Conservation (phyloP, 2,113 vertebrate genomes). For the Daphoenositta chrysoptera region DNA sequence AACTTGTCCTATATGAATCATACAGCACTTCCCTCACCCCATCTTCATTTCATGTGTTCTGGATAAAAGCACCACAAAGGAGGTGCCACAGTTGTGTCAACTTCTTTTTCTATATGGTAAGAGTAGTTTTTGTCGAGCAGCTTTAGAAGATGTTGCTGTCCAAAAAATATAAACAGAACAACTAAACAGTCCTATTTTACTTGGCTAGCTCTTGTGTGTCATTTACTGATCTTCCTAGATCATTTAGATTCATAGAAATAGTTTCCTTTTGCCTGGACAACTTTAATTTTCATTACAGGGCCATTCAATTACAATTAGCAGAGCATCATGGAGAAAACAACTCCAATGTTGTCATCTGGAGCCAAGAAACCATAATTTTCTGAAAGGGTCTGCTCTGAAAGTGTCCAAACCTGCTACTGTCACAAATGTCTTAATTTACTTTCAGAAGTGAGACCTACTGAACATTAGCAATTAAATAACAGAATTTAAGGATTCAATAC, state of each 20-base stretch:
- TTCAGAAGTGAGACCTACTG: not conserved
- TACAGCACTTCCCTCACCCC: not conserved
- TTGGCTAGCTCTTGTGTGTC: not conserved
- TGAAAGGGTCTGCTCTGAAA: not conserved
- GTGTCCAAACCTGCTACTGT: not conserved
- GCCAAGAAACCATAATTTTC: not conserved
- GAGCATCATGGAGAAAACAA: not conserved
- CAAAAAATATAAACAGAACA: slow-evolving; percentile 13
- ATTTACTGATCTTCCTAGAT: not conserved
- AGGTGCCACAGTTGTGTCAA: not conserved
- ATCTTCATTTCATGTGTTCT: not conserved
- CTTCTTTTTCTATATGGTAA: not conserved
- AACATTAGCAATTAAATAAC: not conserved
- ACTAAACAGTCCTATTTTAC: not conserved
- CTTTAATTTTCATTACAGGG: not conserved
- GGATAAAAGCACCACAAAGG: slow-evolving; percentile 1
- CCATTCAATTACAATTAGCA: not conserved
- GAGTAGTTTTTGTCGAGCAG: not conserved
- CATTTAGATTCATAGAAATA: not conserved
- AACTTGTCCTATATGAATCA: slow-evolving; percentile 13
- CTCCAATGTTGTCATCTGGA: not conserved
- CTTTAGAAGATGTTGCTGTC: not conserved
- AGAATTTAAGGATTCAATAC: not conserved
- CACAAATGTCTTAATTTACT: not conserved
- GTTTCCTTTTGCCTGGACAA: not conserved